phyloP scores from a whole-genome alignment of 2,888 invertebrate species.

The Tholera decimalis region DNA sequence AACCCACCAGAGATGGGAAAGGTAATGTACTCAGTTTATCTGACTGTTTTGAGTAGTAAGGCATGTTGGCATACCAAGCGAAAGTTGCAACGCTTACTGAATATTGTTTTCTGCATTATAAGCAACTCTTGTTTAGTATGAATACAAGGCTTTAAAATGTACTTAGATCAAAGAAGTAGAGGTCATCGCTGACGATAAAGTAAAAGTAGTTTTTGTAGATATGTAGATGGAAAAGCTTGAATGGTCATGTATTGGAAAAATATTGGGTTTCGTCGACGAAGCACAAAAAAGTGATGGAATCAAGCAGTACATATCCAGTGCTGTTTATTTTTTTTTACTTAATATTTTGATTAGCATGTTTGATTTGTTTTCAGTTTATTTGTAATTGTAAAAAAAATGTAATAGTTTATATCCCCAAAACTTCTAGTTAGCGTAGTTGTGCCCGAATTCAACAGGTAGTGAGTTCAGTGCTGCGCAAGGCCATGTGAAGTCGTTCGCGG shows the following conservation, averaged over 20 bases:
- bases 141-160: constrained; percentile 7
- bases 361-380: background rate
- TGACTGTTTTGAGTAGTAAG: constrained; percentile 10
- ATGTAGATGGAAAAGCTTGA: constrained; percentile 13
- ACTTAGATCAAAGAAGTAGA: background rate
- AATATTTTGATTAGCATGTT: background rate
- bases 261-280: background rate
- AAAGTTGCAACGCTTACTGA: background rate
- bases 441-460: constrained; percentile 83
- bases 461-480: constrained; percentile 87
- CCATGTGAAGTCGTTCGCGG: constrained; percentile 94
- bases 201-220: constrained; percentile 10
- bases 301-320: background rate
- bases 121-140: constrained; percentile 6
- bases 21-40: constrained; percentile 71
- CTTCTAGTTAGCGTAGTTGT: constrained; percentile 74
- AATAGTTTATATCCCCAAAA: constrained; percentile 13
- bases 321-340: background rate
- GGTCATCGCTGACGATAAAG: background rate
- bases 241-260: background rate
- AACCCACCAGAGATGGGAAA: constrained; percentile 80
- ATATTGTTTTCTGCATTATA: background rate
- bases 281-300: background rate
- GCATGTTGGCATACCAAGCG: too few species aligned
- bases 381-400: background rate